Evolutionary conservation across 1,140 invertebrate genomes (phyloP), one percentile per base, ranked within the genome.

Genomic region (Drosophila pandora): DNA sequence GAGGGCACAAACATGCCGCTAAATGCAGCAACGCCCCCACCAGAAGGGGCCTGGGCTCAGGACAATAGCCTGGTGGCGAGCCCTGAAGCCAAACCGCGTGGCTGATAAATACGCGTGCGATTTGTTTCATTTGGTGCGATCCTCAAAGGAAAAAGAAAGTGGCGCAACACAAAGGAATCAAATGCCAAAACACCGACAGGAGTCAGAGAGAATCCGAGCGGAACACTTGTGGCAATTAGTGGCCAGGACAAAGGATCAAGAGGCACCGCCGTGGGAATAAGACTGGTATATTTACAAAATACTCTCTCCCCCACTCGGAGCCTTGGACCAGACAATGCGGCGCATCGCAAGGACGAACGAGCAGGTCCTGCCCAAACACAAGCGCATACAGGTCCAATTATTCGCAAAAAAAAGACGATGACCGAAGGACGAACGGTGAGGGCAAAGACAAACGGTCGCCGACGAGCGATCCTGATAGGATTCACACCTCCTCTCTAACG

Each of bases 171-270:
- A 62, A 71, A 62, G 54, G 56, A 76, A 88, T 72, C 71, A 83
- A 89, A 88, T 79, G 83, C 75, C 79, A 83, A 88, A 87, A 84
- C 70, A 76, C 82, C 83, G 82, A 65, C 75, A 73, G 28, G 60
- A 85, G 78, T 84, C 81, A 81, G 48, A 32, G 58, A 71, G 25
- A 59, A 71, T 32, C 30, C 55, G 39, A 60, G 39, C 43, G 34
- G 67, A 84, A 75, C 89, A 90, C 89, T 90, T 90, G 89, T 80
- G 84, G 84, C 64, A 90, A 90, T 90, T 90, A 90, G 89, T 85
- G 79, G 71, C 68, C 78, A 52, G 52, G 49, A 75, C 74, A 60
- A 72, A 58, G 61, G 58, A 79, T 79, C 83, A 79, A 89, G 84
- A 52, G 48, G 60, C 28, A 48, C 72, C 83, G 79, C 65, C 78